A percentile compares a stretch with the other conserved stretches of the same genome.
These are phyloP conservation scores for Opisthocomus hoazin DNA, from an alignment of 2,113 vertebrate species.

Conservation along the genomic window DNA sequence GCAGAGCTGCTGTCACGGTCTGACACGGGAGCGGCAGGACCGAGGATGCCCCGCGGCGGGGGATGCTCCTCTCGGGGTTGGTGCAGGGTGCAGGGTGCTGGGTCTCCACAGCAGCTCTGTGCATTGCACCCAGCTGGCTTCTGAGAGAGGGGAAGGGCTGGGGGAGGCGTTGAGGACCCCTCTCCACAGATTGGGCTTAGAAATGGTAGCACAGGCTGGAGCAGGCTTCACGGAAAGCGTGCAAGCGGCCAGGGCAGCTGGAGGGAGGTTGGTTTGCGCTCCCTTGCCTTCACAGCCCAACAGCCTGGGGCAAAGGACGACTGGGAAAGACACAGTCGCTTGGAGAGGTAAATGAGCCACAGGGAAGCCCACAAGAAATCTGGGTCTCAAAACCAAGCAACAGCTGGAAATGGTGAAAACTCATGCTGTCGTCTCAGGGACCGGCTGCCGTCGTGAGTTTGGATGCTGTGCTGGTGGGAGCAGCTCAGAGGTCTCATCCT, in stretches of 20 bases:
- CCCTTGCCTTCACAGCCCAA: not conserved
- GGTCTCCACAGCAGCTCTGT: not conserved
- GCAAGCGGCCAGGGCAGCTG: not conserved
- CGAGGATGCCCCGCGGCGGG: not conserved
- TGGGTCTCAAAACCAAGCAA: not conserved
- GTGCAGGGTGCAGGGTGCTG: not conserved
- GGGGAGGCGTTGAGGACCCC: too few species aligned
- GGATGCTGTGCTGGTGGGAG: not conserved
- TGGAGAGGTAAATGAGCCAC: not conserved
- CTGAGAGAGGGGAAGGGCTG: not conserved
- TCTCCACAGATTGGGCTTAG: accelerated
- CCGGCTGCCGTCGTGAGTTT: not conserved
- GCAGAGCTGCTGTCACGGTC: not conserved
- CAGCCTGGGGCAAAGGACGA: not conserved
- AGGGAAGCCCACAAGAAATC: not conserved
- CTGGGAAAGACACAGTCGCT: not conserved
- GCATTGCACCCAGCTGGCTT: not conserved
- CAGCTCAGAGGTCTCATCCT: not conserved
- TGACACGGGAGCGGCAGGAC: not conserved
- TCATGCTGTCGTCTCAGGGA: not conserved
- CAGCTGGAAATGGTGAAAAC: not conserved
- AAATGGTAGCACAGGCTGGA: accelerated
- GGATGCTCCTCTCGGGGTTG: not conserved
- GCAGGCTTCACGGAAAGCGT: not conserved
- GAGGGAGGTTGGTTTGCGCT: not conserved